Base-by-base conservation (phyloP, 2,113 vertebrate species). In the Dascyllus trimaculatus region DNA sequence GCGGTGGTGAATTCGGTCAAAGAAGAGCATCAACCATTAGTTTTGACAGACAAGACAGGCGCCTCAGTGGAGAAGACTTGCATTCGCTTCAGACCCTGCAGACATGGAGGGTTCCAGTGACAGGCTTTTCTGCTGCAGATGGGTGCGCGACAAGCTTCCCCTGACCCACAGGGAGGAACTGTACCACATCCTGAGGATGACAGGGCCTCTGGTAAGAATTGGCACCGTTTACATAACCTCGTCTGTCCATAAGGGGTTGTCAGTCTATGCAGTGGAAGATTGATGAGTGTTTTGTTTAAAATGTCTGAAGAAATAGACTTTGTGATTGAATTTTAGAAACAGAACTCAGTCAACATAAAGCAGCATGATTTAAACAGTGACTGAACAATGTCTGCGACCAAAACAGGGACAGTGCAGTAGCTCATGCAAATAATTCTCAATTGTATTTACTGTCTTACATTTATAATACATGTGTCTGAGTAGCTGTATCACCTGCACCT, bases 161-260 rank as follows among this genome's bases (percentile, higher is more conserved):
- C 62, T 63, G 82, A 53, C 75, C 53, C 64, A 86, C 85, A 87
- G 92, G 73, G 92, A 93, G 29, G 94, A 95, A 60, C 56, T 94
- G 11, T 94, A 91, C 88, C 88, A 93, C 65, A 91, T 94, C 71
- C 67, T 95, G 60, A 68, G 78, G 53, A 93, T 94, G 90, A 91
- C 91, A 6, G 88, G 86, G 62, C 93, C 93, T 77, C 83, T 93
- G 92, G 93, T 94, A 85, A 90, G 91, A 32, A 69, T 4, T 21
- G 46, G 17, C 3, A 1, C 9, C 38, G 49, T 51, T 54, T 75
- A n/a, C 10, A 53, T 7, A 35, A 17, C 22, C 1, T 48, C 1
- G 24, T 52, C 15, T 32, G n/a, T 40, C 22, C 35, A 17, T 51
- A 21, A 18, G 38, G 15, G 15, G 32, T 35, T 35, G 6, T 5